Evolutionary conservation across 1,140 invertebrate genomes (phyloP), one percentile per base, ranked within the genome.

Genomic region (Leptonema lineaticorne): DNA sequence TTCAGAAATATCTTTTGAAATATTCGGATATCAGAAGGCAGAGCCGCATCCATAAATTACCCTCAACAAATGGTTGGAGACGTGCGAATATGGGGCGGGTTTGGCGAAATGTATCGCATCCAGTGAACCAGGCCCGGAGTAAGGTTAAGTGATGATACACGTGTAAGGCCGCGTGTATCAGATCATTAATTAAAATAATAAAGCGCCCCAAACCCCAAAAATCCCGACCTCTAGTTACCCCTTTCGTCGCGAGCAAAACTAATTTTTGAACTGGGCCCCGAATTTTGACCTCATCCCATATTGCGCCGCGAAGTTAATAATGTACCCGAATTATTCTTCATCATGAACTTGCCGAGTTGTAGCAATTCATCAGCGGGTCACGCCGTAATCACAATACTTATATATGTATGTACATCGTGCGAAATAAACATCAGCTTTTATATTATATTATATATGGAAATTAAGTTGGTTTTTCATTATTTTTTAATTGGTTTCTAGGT

Each of bases 281-380:
- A 14, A n/a, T n/a, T n/a, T n/a, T n/a, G n/a, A n/a, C n/a, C n/a
- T n/a, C n/a, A n/a, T n/a, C n/a, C n/a, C n/a, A n/a, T n/a, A n/a
- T n/a, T n/a, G n/a, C n/a, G 63, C 53, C 48, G 53, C 53, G 41
- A 46, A 58, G 65, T 67, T 67, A 67, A 67, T 67, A 67, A 67
- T 67, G 65, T 59, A n/a, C 29, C 65, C 28, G 29, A 67, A 67
- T 67, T 67, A 67, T 67, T 67, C 65, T 67, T 59, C 59, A 67
- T 67, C 65, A 67, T 59, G 65, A 67, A 67, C 56, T 59, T 28
- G 65, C 30, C 30, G 41, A 48, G 11, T 30, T 18, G 28, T 53
- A 24, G 57, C 22, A 67, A 67, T 67, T 67, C 65, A 67, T 67
- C 65, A 67, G 50, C 20, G 2, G 9, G 33, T 50, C 45, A 2